Percentiles rank a stretch among this genome's conserved stretches.
These are phyloP conservation scores for Lagocephalus sceleratus DNA, from an alignment of 2,797 vertebrate genomes.

Conservation along the genomic window DNA sequence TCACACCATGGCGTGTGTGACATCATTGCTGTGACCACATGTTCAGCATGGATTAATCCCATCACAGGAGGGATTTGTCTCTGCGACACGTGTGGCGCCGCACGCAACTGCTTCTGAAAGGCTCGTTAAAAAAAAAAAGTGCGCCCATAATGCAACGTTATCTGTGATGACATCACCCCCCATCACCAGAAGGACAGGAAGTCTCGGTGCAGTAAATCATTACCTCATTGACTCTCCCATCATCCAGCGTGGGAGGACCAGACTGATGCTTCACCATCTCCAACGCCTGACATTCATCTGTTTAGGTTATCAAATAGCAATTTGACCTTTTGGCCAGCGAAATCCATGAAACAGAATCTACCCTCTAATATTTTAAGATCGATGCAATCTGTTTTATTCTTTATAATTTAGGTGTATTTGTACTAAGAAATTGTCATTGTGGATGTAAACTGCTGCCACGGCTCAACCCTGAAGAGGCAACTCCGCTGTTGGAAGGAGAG, in stretches of 20 bases:
- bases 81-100: constrained; percentile 13
- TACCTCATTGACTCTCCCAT: constrained; percentile 43
- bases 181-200: constrained; percentile 31
- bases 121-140: constrained; percentile 24
- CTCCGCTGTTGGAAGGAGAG: too few species aligned
- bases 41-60: constrained; percentile 32
- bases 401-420: too few species aligned
- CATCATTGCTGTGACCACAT: constrained; percentile 5
- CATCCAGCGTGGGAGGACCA: constrained; percentile 7
- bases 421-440: too few species aligned
- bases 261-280: neutral
- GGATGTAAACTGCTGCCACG: too few species aligned
- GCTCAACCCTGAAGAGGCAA: too few species aligned
- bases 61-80: constrained; percentile 37
- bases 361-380: too few species aligned
- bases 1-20: neutral
- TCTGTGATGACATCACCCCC: constrained; percentile 46
- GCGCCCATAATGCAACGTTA: constrained; percentile 18
- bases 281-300: too few species aligned
- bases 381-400: too few species aligned
- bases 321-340: too few species aligned
- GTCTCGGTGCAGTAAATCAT: constrained; percentile 50
- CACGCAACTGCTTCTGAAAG: constrained; percentile 30
- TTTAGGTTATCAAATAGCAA: too few species aligned
- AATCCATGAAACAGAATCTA: too few species aligned